These are phyloP conservation scores for Latrodectus elegans DNA, from an alignment of 2,888 invertebrate genomes.

Conservation along the genomic window DNA sequence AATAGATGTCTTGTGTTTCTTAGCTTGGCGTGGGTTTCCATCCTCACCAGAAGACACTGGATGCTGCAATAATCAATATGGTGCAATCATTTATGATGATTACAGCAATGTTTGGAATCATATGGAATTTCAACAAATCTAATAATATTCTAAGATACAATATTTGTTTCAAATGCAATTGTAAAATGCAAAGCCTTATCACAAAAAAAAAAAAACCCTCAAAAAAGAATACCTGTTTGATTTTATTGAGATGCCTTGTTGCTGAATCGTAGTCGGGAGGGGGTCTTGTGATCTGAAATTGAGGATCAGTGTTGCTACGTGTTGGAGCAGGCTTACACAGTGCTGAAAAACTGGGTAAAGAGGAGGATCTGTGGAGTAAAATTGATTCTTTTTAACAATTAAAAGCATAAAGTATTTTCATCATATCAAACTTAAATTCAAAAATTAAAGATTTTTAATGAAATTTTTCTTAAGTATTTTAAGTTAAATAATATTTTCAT, in stretches of 20 bases:
- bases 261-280: constrained; percentile 85
- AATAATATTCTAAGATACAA: no score
- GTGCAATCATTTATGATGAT: no score
- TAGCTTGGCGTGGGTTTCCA: constrained; percentile 74
- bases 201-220: no score
- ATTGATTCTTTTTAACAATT: background rate
- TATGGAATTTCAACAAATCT: no score
- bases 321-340: constrained; percentile 56
- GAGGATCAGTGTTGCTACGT: constrained; percentile 69
- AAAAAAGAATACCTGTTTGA: constrained; percentile 42
- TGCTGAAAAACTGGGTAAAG: constrained; percentile 79
- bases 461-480: no score
- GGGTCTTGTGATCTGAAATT: constrained; percentile 75
- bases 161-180: no score
- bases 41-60: constrained; percentile 29
- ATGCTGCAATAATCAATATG: constrained; percentile 28
- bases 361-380: constrained; percentile 76
- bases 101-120: no score
- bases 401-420: background rate
- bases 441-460: no score
- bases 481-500: no score
- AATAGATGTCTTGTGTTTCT: constrained; percentile 72
- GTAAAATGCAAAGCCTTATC: no score
- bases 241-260: constrained; percentile 76
- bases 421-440: no score